Evolutionary conservation across 2,888 invertebrate genomes (phyloP), one percentile per base, ranked within the genome.

Genomic region (Poecilobothrus nobilitatus): DNA sequence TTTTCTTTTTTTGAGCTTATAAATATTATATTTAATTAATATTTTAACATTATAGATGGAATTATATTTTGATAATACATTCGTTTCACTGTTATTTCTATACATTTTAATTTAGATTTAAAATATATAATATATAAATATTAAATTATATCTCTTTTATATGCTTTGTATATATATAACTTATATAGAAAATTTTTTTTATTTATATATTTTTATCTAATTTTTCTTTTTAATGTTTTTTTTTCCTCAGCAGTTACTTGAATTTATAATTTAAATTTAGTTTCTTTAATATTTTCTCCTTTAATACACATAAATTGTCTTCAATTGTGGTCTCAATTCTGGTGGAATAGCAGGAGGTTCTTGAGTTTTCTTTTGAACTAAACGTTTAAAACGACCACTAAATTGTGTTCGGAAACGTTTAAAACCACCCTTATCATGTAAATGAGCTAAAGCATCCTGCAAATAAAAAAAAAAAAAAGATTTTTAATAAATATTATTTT

Each of bases 231-330:
- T 27, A 27, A 27, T 27, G 27, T 27, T 27, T 27, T 27, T 2
- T 27, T n/a, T 27, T 27, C 27, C 5, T 27, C 27, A 12, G 15
- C 15, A 41, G 9, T 12, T 53, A 53, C 9, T 53, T 53, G 53
- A 18, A 53, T 18, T 53, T 18, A n/a, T 22, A 65, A 15, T 34
- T 65, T 34, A 65, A 33, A n/a, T 65, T 20, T 65, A 15, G 20
- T 65, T 65, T 65, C 20, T n/a, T 6, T 0, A n/a, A 12, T 2
- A 12, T 1, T 27, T 22, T 22, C 1, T 63, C 33, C 33, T 69
- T 85, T 86, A 92, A 84, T 92, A 93, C 80, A 93, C 92, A 83
- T 92, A 93, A 79, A 93, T 93, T 80, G 91, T 90, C 84, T 92
- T 92, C 75, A 93, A 86, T 84, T 93, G 92, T 75, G 92, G 91